A percentile compares a stretch with the other conserved stretches of the same genome.
Conservation (phyloP, 2,797 vertebrate species). For the Hyperoplus lanceolatus region DNA sequence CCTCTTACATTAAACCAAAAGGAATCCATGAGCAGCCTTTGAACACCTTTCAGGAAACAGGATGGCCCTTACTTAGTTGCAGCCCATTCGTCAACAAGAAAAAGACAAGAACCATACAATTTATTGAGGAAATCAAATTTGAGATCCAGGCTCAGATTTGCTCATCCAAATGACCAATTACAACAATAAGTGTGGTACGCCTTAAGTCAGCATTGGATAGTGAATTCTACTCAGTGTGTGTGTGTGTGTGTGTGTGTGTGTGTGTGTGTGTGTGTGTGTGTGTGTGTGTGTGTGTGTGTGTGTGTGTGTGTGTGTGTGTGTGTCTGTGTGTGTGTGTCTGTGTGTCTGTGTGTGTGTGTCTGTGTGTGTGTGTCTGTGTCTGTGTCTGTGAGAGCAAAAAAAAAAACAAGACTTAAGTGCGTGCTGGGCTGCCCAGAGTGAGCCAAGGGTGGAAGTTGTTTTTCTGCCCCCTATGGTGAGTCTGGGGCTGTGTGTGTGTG, state of each 20-base stretch:
- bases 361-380: constrained; percentile 15
- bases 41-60: not conserved
- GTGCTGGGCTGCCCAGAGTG: constrained; percentile 81
- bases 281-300: constrained; percentile 54
- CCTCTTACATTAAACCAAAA: not conserved
- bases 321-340: constrained; percentile 57
- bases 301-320: constrained; percentile 53
- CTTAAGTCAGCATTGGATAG: constrained; percentile 22
- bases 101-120: constrained; percentile 10
- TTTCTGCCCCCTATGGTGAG: constrained; percentile 86
- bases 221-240: constrained; percentile 57
- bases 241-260: constrained; percentile 41
- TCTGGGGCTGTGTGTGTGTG: constrained; percentile 71
- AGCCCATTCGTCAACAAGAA: not conserved
- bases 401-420: constrained; percentile 22
- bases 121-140: not conserved
- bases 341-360: constrained; percentile 48
- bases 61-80: not conserved
- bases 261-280: constrained; percentile 55
- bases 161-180: constrained; percentile 11
- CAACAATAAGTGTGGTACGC: not conserved
- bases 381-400: constrained; percentile 39
- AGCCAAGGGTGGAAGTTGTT: constrained; percentile 87
- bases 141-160: not conserved
- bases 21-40: constrained; percentile 8